Evolutionary conservation across 1,140 invertebrate species (phyloP), one percentile per base, ranked within the genome.

Genomic region (Procambarus clarkii): DNA sequence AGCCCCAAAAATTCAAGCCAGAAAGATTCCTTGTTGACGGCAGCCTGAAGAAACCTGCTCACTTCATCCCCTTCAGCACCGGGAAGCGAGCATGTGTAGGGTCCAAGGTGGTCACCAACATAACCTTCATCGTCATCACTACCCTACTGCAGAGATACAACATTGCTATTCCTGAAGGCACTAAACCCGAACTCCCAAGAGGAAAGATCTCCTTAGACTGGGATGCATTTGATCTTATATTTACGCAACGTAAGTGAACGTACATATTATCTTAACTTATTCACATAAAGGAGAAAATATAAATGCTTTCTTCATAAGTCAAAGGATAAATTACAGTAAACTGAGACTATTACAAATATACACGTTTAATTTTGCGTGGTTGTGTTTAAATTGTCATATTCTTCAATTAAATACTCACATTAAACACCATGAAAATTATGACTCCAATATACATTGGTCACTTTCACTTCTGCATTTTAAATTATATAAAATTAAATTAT

Each of bases 11-110:
- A 94, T 97, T 98, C 95, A 94, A 96, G 93, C 96, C 97, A 18
- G 95, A 96, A 94, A 94, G 97, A 93, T 98, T 98, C 94, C 93
- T 98, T 24, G 91, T 90, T 24, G 95, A 97, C 71, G 94, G 93
- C 21, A 93, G 92, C 82, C 87, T 88, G 91, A 93, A 88, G 46
- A 95, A 95, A 92, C 95, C 95, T 1, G 94, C 94, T 2, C 96
- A 97, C 94, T 98, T 98, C 93, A 95, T 98, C 34, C 98, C 98
- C 0, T 98, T 98, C 94, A 97, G 97, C 92, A 97, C 97, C 54
- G 95, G 98, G 0, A 96, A 97, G 92, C 95, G 98, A 15, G 97
- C 97, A 0, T 98, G 98, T 94, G 97, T 99, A 93, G 98, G 98
- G 0, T 97, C 98, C 94, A 97, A 97, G 86, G 94, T 99, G 76